Evolutionary conservation across 2,888 invertebrate species (phyloP).

Genomic region (Hirtodrosophila trivittata): DNA sequence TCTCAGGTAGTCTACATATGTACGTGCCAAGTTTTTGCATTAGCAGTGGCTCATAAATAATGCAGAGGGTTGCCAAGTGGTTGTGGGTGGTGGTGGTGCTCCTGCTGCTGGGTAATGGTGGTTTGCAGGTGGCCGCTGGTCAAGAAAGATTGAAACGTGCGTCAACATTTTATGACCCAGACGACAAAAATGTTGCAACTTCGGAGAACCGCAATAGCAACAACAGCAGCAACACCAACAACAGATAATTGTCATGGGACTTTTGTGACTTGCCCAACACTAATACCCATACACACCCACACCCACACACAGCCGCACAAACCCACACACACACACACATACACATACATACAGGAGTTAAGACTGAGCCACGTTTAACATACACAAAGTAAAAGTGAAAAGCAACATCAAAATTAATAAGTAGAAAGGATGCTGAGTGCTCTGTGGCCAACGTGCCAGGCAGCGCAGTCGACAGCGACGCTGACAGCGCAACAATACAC

Average conservation of each 20-base stretch:
- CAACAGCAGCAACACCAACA: conserved; percentile 29
- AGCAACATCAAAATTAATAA: conserved; percentile 79
- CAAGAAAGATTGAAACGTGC: conserved; percentile 37
- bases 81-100: conserved; percentile 10
- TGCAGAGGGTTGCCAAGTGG: conserved; percentile 62
- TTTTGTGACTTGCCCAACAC: conserved; percentile 55
- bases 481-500: conserved; percentile 41
- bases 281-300: conserved; percentile 11
- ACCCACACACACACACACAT: conserved; percentile 7
- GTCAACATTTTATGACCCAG: conserved; percentile 39
- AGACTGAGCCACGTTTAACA: conserved; percentile 65
- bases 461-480: conserved; percentile 38
- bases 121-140: conserved; percentile 33
- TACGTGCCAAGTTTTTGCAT: conserved; percentile 57
- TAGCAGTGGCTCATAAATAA: conserved; percentile 63
- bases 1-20: conserved; percentile 23
- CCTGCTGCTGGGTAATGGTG: background rate
- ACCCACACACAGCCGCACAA: conserved; percentile 10
- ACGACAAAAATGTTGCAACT: conserved; percentile 38
- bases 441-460: conserved; percentile 33
- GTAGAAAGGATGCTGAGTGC: conserved; percentile 77
- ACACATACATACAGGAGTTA: conserved; percentile 4
- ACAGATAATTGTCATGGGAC: conserved; percentile 42
- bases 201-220: conserved; percentile 13
- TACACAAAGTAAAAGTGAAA: conserved; percentile 79